Base-by-base conservation (phyloP, 2,888 invertebrate genomes). In the Reticulitermes lucifugus region DNA sequence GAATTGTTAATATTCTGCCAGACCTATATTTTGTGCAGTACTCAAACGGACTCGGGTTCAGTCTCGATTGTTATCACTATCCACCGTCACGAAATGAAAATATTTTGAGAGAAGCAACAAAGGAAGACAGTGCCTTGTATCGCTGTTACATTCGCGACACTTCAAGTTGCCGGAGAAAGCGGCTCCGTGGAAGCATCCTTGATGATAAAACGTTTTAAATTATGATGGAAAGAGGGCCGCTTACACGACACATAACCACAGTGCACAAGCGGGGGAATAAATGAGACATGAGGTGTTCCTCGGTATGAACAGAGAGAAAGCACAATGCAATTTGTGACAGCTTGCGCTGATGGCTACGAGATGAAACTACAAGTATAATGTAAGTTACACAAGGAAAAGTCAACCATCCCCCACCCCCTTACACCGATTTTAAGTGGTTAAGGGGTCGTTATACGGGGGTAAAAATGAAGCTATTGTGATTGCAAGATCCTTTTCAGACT, bases 251-350 rank as follows among this genome's bases (percentile, higher is more conserved):
- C 79, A 85, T 79, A 83, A 85, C 85, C 85, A 55, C 75, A 83
- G 71, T 35, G 83, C 83, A n/a, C 29, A 73, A 60, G 82, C 41
- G 70, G 25, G 35, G 46, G 83, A 83, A 79, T 85, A 83, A 85
- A 83, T 85, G 83, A 83, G 85, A 85, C 85, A 83, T 83, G 83
- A 85, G 83, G 79, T 82, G 84, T 55, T 55, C 18, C 81, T 77
- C 73, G 84, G 77, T 73, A 80, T 46, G 43, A 79, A 80, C 87
- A 18, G 51, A 70, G 84, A 79, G 86, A 83, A 79, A 83, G 85
- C 85, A 82, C 80, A 70, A 85, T 83, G 84, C 84, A 86, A 86
- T 86, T 86, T 86, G 85, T 85, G 85, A 86, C 86, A 86, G 86
- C 86, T 86, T 86, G 86, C 60, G 81, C 81, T 86, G 86, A 86